Evolutionary conservation across 1,140 invertebrate species (phyloP).

Genomic region (Zaprionus kolodkinae): DNA sequence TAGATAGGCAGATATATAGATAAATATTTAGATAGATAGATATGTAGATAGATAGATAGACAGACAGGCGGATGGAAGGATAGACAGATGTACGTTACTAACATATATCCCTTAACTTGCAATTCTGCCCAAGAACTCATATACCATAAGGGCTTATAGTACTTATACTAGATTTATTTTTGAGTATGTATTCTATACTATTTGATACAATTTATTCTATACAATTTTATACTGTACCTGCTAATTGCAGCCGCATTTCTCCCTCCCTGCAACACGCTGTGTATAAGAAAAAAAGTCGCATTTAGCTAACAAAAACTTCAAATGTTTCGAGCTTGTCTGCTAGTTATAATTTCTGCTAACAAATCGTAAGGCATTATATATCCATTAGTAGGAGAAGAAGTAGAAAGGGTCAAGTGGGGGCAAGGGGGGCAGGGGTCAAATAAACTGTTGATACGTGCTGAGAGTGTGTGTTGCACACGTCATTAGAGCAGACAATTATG

Average conservation of each 20-base stretch:
- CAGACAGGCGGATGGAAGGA: too few relatives aligned
- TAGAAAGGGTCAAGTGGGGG: background rate
- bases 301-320: background rate
- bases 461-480: constrained; percentile 40
- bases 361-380: constrained; percentile 8
- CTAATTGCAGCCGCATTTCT: background rate
- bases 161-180: too few relatives aligned
- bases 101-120: too few relatives aligned
- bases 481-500: constrained; percentile 54
- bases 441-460: constrained; percentile 6
- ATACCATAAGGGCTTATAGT: too few relatives aligned
- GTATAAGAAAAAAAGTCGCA: background rate
- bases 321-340: background rate
- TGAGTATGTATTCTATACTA: too few relatives aligned
- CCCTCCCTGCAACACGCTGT: background rate
- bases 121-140: too few relatives aligned
- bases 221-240: background rate
- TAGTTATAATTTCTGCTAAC: background rate
- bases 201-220: too few relatives aligned
- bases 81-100: too few relatives aligned
- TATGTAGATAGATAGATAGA: too few relatives aligned
- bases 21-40: too few relatives aligned
- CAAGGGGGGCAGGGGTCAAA: background rate
- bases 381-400: background rate
- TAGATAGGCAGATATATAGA: too few relatives aligned